Conservation (phyloP, 2,797 vertebrate genomes). For the Sebastolobus altivelis region DNA sequence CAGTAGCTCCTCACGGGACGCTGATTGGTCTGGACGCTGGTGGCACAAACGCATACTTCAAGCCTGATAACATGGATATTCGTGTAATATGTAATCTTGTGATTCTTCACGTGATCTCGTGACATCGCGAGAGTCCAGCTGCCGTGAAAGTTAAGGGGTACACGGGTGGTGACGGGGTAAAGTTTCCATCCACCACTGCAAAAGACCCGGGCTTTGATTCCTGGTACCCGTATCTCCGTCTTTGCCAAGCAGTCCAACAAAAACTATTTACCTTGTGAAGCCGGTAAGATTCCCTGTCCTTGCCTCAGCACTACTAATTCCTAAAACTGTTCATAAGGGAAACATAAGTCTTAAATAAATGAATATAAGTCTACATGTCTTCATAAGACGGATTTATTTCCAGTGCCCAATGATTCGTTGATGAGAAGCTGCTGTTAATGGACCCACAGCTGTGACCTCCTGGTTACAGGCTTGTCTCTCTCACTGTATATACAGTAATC, state of each 20-base stretch:
- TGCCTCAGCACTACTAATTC: background rate
- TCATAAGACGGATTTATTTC: background rate
- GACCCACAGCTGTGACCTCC: slow-evolving; percentile 12
- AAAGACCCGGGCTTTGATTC: background rate
- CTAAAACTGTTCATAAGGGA: background rate
- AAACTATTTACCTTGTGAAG: background rate
- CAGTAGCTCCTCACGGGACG: no score
- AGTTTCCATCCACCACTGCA: no score
- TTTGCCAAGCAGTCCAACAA: background rate
- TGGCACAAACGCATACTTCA: no score
- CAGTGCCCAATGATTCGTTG: background rate
- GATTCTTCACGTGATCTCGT: no score
- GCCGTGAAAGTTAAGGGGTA: no score
- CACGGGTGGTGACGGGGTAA: no score
- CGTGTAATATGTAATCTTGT: no score
- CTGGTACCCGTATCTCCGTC: background rate
- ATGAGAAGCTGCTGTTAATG: background rate
- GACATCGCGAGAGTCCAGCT: no score
- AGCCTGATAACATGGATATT: no score
- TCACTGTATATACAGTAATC: background rate
- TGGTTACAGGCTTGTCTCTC: background rate
- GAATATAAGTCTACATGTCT: background rate
- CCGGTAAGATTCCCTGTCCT: background rate
- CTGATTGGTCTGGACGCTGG: no score
- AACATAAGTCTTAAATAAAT: background rate